Conservation (phyloP, 2,888 invertebrate species). For the Lasioglossum villosulum region DNA sequence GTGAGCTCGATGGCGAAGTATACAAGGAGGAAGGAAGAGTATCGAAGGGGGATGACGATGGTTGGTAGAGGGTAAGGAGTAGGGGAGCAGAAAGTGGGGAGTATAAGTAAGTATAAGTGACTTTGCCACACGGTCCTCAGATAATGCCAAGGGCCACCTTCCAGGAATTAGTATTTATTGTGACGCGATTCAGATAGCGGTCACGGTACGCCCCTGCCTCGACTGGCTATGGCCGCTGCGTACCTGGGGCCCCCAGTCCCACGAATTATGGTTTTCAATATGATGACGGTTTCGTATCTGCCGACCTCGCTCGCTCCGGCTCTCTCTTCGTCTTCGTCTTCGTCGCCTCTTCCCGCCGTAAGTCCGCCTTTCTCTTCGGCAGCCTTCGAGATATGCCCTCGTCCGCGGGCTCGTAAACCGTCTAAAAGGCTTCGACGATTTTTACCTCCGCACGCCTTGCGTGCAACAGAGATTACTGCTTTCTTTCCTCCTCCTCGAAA, state of each 20-base stretch:
- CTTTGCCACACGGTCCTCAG: slow-evolving; percentile 72
- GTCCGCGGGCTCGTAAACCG: slow-evolving; percentile 76
- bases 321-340: slow-evolving; percentile 46
- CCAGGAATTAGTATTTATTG: slow-evolving; percentile 85
- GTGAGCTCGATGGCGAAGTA: slow-evolving; percentile 57
- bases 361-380: slow-evolving; percentile 63
- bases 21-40: slow-evolving; percentile 47
- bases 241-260: slow-evolving; percentile 67
- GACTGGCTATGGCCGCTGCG: slow-evolving; percentile 14
- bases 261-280: slow-evolving; percentile 84
- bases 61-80: slow-evolving; percentile 48
- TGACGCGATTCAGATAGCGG: slow-evolving; percentile 83
- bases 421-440: slow-evolving; percentile 78
- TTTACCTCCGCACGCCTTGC: slow-evolving; percentile 31
- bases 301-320: slow-evolving; percentile 53
- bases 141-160: slow-evolving; percentile 78
- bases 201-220: slow-evolving; percentile 75
- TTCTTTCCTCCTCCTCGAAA: not conserved
- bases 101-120: slow-evolving; percentile 83
- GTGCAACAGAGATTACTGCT: slow-evolving; percentile 22
- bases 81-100: slow-evolving; percentile 64
- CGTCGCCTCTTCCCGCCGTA: slow-evolving; percentile 40
- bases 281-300: slow-evolving; percentile 81
- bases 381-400: slow-evolving; percentile 65
- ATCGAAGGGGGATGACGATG: slow-evolving; percentile 10